These are phyloP conservation scores for Nestor notabilis DNA, from an alignment of 2,113 vertebrate species.

Conservation along the genomic window DNA sequence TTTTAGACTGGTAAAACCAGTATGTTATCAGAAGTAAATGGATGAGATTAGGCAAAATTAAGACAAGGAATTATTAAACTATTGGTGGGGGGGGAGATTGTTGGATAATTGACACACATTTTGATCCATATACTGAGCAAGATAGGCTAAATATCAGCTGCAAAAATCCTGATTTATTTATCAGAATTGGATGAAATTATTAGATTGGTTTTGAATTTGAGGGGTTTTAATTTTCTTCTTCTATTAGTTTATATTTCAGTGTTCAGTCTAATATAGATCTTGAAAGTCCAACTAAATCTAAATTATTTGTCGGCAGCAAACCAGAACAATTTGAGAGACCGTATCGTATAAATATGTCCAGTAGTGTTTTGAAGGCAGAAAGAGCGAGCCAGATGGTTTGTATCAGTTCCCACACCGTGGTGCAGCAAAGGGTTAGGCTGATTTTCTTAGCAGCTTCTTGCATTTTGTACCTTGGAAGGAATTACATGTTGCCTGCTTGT, in stretches of 20 bases:
- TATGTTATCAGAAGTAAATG: not conserved
- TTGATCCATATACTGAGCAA: not conserved
- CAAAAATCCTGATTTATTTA: not conserved
- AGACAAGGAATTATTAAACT: not conserved
- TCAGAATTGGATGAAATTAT: not conserved
- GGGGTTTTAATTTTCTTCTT: not conserved
- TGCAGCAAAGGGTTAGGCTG: not conserved
- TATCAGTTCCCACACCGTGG: not conserved
- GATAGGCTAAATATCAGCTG: not conserved
- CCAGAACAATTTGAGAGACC: not conserved
- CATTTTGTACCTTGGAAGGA: slow-evolving; percentile 35
- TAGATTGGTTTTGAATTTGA: not conserved
- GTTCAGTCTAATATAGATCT: not conserved
- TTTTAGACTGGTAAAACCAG: not conserved
- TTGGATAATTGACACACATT: not conserved
- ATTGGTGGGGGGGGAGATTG: not conserved
- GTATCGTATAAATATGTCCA: slow-evolving; percentile 2
- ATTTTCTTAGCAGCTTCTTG: slow-evolving; percentile 39
- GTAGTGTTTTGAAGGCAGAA: not conserved
- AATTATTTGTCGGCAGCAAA: slow-evolving; percentile 7
- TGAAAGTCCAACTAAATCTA: not conserved
- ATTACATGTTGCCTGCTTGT: not conserved
- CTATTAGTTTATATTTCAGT: not conserved
- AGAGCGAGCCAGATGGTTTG: slow-evolving; percentile 36
- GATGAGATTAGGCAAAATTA: not conserved